Evolutionary conservation across 1,140 invertebrate species (phyloP), one percentile per base, ranked within the genome.

Genomic region (Eubasilissa regina): DNA sequence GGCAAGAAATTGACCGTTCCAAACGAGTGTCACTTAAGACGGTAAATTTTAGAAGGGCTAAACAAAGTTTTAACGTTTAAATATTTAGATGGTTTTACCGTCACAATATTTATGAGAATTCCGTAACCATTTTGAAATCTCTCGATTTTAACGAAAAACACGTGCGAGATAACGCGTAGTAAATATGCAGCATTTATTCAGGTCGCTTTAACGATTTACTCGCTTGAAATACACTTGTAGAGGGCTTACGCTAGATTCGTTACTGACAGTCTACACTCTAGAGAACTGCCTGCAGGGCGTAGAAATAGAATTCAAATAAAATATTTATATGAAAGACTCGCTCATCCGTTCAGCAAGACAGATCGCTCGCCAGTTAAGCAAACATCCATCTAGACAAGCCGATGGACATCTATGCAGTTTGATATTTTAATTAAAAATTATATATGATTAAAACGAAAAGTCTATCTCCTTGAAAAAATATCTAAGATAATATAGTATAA

Each of bases 301-400:
- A 76, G 78, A 80, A 78, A 81, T 81, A 70, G 75, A 78, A 66
- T 81, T 73, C 35, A 17, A 73, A 81, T 78, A 73, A 81, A 81
- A 81, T 81, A 81, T 81, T 78, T 60, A 47, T 11, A 47, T 55
- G 15, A 68, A 45, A 25, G 64, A 47, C 35, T 45, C 44, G 43
- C 64, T 68, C 44, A 19, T 43, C 43, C 45, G 19, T 21, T n/a
- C n/a, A n/a, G n/a, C n/a, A n/a, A n/a, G n/a, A n/a, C n/a, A n/a
- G n/a, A n/a, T 45, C 44, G 43, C 64, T 68, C 44, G n/a, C 64
- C 43, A 68, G 19, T 21, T 6, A 35, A 35, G 25, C 25, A 35
- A 35, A 35, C 25, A 35, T 35, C n/a, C n/a, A n/a, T n/a, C n/a
- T n/a, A n/a, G n/a, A n/a, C n/a, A n/a, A n/a, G n/a, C 1, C 25